Evolutionary conservation across 2,113 vertebrate species (phyloP), one percentile per base, ranked within the genome.

Genomic region (Pomatorhinus ruficollis): DNA sequence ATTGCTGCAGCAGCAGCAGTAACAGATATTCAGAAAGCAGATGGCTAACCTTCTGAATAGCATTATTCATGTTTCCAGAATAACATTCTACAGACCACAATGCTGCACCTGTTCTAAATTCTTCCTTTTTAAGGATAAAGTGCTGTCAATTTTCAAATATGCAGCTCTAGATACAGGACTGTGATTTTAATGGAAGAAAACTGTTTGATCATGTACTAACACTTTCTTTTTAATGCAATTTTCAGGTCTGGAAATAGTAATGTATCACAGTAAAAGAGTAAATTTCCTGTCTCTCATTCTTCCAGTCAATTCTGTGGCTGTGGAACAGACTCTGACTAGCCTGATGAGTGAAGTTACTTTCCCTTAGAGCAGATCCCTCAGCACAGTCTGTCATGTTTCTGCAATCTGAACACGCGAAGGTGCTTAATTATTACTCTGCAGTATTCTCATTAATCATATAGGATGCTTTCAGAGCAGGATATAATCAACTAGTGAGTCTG

Each of bases 41-140:
- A 97, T 98, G 97, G 97, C 90, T 86, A 91, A 90, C 80, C 81
- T 87, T 93, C 94, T 83, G 80, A 96, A 93, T 96, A 60, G 71
- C 82, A 96, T 98, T 97, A 97, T 95, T 97, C 85, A 89, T 93
- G 80, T 90, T 97, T 95, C 88, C 47, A 59, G 87, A 97, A 97
- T 49, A 86, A 57, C 69, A 93, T 96, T 97, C 81, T 91, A 66
- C 95, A 25, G 47, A 94, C 91, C 16, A 53, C 89, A 89, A 93
- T 90, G 47, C 33, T 91, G 68, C 93, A 97, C 71, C 94, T 96
- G 89, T 78, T 96, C 68, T 87, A 85, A 76, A 28, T 21, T 90
- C 77, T 56, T 87, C 49, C 59, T 78, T 82, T 93, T 71, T 90
- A 60, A 57, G 37, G 57, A 78, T 56, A 72, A 47, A 83, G 35